Evolutionary conservation across 1,140 invertebrate genomes (phyloP), one percentile per base, ranked within the genome.

Genomic region (Pissodes strobi): DNA sequence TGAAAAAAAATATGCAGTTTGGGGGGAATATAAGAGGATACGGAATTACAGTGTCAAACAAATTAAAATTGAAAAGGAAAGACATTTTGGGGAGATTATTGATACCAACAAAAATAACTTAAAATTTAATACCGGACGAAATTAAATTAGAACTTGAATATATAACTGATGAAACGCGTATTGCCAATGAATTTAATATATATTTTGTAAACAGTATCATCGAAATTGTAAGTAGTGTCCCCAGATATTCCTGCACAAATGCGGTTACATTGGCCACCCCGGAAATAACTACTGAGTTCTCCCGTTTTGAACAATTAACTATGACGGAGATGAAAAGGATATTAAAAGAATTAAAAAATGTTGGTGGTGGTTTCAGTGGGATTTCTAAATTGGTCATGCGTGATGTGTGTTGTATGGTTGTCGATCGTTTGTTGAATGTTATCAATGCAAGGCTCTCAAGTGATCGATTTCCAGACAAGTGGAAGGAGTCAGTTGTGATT

Each of bases 31-130:
- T 27, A 27, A 27, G 25, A 27, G 25, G 25, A 9, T 27, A 9
- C 25, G 25, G 9, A 27, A 27, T 9, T 27, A 27, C 25, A 27
- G 3, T 27, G 25, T 27, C 9, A 27, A 25, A 52, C 49, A 30
- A 30, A 52, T 52, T 9, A 52, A 52, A 27, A 52, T 52, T 6
- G 49, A 27, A 30, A 52, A 52, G 19, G 25, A 52, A 15, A 27
- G 10, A 15, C 27, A 27, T 52, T 52, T 27, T 9, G 3, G 9
- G 3, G 25, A 17, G 19, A 13, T 27, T 27, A 27, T 27, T 27
- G 25, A 27, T 52, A 9, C 5, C 2, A 52, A 52, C 18, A 52
- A 30, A 18, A 30, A 27, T 27, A 27, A 27, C 9, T 9, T 27
- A 5, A 27, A 27, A 27, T 27, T 5, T 9, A 9, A 27, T 27